Conservation (phyloP, 2,888 invertebrate genomes). For the Blastobasis adustella region DNA sequence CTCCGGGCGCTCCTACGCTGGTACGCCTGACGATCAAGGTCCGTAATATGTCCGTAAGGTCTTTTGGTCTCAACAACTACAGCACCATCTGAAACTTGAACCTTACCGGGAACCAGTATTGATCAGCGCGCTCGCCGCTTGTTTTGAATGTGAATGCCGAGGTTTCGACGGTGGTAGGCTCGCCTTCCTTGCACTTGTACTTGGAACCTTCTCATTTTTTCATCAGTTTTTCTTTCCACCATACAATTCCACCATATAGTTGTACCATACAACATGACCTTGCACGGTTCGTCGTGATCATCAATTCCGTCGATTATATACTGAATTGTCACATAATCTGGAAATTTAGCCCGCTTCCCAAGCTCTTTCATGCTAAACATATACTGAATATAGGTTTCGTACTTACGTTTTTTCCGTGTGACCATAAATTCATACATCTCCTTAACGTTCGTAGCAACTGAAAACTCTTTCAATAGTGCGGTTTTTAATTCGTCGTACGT, state of each 20-base stretch:
- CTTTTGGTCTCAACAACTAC: background rate
- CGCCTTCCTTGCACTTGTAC: background rate
- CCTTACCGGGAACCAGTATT: constrained; percentile 3
- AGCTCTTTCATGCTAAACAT: constrained; percentile 21
- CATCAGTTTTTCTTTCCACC: background rate
- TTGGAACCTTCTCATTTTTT: background rate
- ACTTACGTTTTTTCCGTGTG: constrained; percentile 9
- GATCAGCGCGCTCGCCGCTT: constrained; percentile 6
- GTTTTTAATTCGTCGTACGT: constrained; percentile 14
- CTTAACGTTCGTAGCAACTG: constrained; percentile 13
- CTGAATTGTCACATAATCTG: no score
- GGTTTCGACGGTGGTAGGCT: no score
- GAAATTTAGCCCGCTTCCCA: no score
- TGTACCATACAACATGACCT: background rate
- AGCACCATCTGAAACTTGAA: no score
- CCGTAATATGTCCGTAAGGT: background rate
- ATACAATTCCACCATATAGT: background rate
- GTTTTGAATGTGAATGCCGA: background rate
- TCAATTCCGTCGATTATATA: background rate
- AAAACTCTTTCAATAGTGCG: constrained; percentile 14
- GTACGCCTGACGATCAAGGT: no score
- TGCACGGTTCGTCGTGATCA: background rate
- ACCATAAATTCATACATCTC: constrained; percentile 17
- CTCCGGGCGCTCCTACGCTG: background rate
- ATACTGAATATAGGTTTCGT: constrained; percentile 14